Evolutionary conservation across 2,113 vertebrate genomes (phyloP), one percentile per base, ranked within the genome.

Genomic region (Machaerirhynchus nigripectus): DNA sequence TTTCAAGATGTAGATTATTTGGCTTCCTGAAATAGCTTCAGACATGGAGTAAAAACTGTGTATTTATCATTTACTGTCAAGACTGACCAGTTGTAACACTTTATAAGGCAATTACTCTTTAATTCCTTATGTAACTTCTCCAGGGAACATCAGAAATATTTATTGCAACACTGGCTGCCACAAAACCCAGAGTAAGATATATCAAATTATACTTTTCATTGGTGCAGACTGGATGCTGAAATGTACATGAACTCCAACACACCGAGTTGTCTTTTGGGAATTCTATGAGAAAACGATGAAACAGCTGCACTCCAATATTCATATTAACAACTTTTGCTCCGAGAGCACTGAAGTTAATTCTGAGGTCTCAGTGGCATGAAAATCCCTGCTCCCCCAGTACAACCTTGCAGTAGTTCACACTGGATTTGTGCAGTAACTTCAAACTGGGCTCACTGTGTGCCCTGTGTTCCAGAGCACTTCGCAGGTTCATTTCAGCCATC

Each of bases 361-460:
- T 84, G 56, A 90, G 77, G 80, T 84, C 10, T n/a, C 12, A 49
- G 52, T 63, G 82, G 68, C 59, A 75, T 44, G 63, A 47, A 94
- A 93, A 83, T 88, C 82, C 55, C 63, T 88, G 22, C 59, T 77
- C 27, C 52, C 39, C 42, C 70, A 85, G 84, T 67, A 80, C 30
- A 91, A 27, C 39, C 78, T 70, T 67, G 56, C 67, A 64, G 75
- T 60, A 63, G 57, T 40, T 96, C 82, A 63, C 91, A 67, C 28
- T 39, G 81, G 87, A 85, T 95, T 93, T 90, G 78, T 69, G 50
- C 74, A 89, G 81, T 89, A 90, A 77, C 46, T 83, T 84, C 92
- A 93, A 80, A 87, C 53, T 84, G 68, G 65, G 84, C 73, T 87
- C 40, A 53, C 81, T 83, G 35, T 75, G 89, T 84, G 65, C 74